Conservation (phyloP, 2,797 vertebrate species). For the Lepilemur ruficaudatus region DNA sequence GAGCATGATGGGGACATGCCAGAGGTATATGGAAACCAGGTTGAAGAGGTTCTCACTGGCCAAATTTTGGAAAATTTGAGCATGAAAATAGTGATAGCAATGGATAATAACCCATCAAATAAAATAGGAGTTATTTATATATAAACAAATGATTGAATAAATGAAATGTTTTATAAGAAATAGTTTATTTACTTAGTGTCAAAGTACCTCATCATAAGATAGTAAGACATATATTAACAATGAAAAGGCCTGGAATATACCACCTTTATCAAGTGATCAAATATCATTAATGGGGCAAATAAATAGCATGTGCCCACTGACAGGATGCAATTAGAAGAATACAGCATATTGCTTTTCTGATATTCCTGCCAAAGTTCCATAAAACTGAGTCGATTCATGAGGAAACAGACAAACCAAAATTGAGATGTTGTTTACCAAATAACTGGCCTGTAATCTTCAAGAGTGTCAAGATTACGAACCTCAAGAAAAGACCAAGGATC, state of each 20-base stretch:
- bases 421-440: background rate
- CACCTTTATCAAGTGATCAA: background rate
- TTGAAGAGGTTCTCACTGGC: background rate
- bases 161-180: background rate
- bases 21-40: background rate
- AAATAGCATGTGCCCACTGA: background rate
- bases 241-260: background rate
- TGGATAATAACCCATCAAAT: background rate
- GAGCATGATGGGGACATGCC: background rate
- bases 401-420: background rate
- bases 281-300: background rate
- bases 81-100: background rate
- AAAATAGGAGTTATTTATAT: background rate
- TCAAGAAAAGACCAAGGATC: background rate
- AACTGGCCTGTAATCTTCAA: background rate
- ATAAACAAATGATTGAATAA: conserved; percentile 3
- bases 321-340: background rate
- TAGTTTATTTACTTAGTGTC: background rate
- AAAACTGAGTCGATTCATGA: background rate
- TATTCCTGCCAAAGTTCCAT: background rate
- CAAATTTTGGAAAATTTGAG: background rate
- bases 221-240: background rate
- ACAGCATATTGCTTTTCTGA: background rate
- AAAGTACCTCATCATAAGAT: background rate
- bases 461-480: background rate